Percentiles rank a stretch among this genome's conserved stretches.
Conservation (phyloP, 1,140 invertebrate species). For the Atopsyche davidsoni region DNA sequence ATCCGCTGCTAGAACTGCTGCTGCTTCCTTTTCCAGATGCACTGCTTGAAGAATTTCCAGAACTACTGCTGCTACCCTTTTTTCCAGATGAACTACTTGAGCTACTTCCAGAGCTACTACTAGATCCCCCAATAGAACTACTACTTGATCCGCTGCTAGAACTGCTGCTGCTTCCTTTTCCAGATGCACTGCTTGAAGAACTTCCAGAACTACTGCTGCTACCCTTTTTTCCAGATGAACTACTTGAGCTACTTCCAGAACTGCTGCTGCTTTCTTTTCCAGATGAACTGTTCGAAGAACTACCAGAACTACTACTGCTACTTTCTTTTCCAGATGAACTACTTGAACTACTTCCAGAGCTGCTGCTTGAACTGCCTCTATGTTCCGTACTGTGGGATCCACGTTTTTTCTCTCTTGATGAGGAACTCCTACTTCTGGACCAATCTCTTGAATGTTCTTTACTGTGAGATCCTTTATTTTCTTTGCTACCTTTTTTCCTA, state of each 20-base stretch:
- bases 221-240: slow-evolving; percentile 6
- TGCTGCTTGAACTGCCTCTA: background rate
- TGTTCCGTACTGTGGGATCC: background rate
- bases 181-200: background rate
- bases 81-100: background rate
- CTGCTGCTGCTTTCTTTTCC: background rate
- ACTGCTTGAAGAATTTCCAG: background rate
- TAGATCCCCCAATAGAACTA: no score
- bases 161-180: background rate
- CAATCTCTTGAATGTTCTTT: background rate
- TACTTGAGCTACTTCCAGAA: background rate
- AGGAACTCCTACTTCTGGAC: background rate
- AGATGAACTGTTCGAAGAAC: background rate
- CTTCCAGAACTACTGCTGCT: background rate
- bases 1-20: background rate
- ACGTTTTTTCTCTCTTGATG: background rate
- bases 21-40: background rate
- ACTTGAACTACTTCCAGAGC: background rate
- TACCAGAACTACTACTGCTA: no score
- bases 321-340: background rate
- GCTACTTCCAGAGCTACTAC: background rate
- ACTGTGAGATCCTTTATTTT: background rate
- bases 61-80: background rate
- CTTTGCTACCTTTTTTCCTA: background rate
- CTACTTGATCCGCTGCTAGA: slow-evolving; percentile 1